A percentile compares a stretch with the other conserved stretches of the same genome.
Conservation (phyloP, 2,888 invertebrate genomes). For the Brassicogethes aeneus region DNA sequence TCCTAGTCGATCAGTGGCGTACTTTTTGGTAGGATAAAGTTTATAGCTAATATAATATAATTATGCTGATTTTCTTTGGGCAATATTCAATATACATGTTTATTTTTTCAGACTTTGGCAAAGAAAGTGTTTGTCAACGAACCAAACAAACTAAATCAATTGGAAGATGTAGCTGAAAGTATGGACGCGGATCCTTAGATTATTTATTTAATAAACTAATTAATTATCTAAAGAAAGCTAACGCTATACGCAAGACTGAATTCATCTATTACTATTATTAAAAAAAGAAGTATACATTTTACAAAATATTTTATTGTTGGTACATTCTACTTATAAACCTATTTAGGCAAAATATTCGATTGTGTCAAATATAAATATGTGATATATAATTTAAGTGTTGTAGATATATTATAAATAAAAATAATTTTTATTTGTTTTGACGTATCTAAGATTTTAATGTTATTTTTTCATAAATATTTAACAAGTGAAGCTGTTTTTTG, state of each 20-base stretch:
- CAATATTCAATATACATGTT: constrained; percentile 1
- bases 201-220: constrained; percentile 8
- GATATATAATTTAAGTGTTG: constrained; percentile 29
- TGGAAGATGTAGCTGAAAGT: constrained; percentile 24
- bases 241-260: constrained; percentile 27
- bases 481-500: neutral
- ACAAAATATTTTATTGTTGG: constrained; percentile 26
- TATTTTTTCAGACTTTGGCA: constrained; percentile 56
- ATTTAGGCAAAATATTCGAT: constrained; percentile 23
- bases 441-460: constrained; percentile 4
- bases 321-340: constrained; percentile 16
- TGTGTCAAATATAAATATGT: constrained; percentile 38
- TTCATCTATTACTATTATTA: constrained; percentile 23
- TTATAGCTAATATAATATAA: no score
- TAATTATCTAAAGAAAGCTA: constrained; percentile 16
- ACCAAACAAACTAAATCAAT: constrained; percentile 60
- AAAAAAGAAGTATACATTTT: constrained; percentile 30
- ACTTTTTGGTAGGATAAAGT: no score
- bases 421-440: constrained; percentile 8
- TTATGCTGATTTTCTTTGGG: no score
- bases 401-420: constrained; percentile 11
- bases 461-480: constrained; percentile 2
- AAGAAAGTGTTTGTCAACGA: constrained; percentile 75
- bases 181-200: constrained; percentile 28
- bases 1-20: no score